Base-by-base conservation (phyloP, 2,113 vertebrate genomes). In the Gavialis gangeticus region DNA sequence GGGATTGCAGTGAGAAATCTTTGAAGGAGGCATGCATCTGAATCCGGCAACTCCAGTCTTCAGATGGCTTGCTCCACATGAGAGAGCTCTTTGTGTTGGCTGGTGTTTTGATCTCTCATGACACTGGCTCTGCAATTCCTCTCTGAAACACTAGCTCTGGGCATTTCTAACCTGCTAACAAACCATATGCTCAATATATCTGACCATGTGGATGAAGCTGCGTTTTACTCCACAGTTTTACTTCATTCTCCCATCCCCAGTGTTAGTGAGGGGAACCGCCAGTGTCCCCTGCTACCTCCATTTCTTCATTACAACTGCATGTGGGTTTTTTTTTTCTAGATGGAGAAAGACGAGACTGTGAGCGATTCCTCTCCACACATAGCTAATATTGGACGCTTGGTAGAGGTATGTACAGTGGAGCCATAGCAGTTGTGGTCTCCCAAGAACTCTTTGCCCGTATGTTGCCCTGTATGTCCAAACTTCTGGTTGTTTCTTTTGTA, bases 341-440 rank as follows among this genome's bases (percentile, higher is more conserved):
- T 99, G 99, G 99, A 99, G 97, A 99, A 99, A 92, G 99, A 99
- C 9, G 99, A 99, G 91, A 98, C 99, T 0, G 99, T 99, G 96
- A 99, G 99, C 5, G 99, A 99, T 97, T 98, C 98, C 71, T 99
- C 99, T 57, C 99, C 99, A 10, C 99, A 99, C 98, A 99, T 99
- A 96, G 99, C 99, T 96, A 99, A 99, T 60, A 99, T 99, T 0
- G 99, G 99, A 30, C 99, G 99, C 93, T 98, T 99, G 95, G 99
- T 99, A 77, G 99, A 99, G 98, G 99, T 99, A 87, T 98, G 98
- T 95, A 25, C 63, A 22, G 34, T 1, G 55, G 8, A 57, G 58
- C n/a, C 22, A 2, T 25, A 10, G 0, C 69, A n/a, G n/a, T 58
- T 3, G 1, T 37, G 75, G 12, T 62, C 78, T 18, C n/a, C 78